A percentile compares a stretch with the other conserved stretches of the same genome.
Evolutionary conservation across 1,140 invertebrate species (phyloP).

Genomic region (Ostrea edulis): DNA sequence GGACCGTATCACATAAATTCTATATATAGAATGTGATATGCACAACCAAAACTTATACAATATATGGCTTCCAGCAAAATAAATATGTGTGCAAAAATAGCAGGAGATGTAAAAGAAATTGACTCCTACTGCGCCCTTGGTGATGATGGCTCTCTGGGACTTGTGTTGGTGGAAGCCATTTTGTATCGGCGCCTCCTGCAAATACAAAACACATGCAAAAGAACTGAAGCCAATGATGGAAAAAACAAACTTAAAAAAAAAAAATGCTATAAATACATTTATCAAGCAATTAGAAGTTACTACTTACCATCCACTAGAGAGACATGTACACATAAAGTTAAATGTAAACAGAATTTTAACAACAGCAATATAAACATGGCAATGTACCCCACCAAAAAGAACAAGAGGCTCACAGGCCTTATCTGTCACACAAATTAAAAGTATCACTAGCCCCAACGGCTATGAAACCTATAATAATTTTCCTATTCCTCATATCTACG

Average conservation of each 20-base stretch:
- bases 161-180: conserved; percentile 73
- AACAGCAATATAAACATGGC: no score
- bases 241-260: conserved; percentile 24
- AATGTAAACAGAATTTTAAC: not conserved
- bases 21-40: not conserved
- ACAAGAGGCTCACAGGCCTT: no score
- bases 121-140: conserved; percentile 63
- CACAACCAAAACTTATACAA: conserved; percentile 13
- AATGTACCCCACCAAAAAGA: no score
- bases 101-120: not conserved
- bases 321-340: no score
- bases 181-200: conserved; percentile 77
- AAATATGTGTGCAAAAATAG: conserved; percentile 10
- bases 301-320: not conserved
- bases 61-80: not conserved
- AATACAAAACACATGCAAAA: conserved; percentile 55
- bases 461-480: no score
- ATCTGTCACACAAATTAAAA: no score
- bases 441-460: no score
- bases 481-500: no score
- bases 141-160: conserved; percentile 72
- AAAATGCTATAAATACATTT: not conserved
- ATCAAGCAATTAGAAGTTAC: not conserved
- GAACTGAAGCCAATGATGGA: conserved; percentile 9
- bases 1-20: not conserved